Evolutionary conservation across 2,113 vertebrate genomes (phyloP).

Genomic region (Notechis scutatus): DNA sequence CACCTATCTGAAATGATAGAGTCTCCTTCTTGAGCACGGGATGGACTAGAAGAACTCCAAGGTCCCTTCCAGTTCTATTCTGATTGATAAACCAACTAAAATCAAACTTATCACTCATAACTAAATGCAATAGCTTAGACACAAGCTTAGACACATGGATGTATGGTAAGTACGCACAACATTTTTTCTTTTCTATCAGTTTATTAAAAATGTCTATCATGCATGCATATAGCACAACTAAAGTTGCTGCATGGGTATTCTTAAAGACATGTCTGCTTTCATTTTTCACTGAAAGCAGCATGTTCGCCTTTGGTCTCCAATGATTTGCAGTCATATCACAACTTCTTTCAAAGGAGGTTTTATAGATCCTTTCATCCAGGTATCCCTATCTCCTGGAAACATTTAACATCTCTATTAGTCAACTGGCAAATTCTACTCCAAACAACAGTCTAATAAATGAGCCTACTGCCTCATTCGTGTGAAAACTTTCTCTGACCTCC

Average conservation of each 20-base stretch:
- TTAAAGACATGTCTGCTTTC: neutral
- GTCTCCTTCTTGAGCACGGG: no score
- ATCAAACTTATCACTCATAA: neutral
- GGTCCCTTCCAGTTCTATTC: no score
- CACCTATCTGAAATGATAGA: no score
- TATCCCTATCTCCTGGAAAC: neutral
- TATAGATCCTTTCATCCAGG: neutral
- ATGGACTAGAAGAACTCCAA: no score
- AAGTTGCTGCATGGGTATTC: neutral
- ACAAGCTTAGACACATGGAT: neutral
- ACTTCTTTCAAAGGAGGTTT: neutral
- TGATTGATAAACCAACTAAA: neutral
- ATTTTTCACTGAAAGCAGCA: neutral
- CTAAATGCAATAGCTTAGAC: no score
- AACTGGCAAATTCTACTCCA: neutral
- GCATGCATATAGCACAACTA: neutral
- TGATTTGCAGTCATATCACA: neutral
- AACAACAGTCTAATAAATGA: neutral
- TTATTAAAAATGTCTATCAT: neutral
- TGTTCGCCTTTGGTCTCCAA: neutral
- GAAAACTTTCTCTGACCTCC: neutral
- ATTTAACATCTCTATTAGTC: neutral
- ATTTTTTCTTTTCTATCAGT: neutral
- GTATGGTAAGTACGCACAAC: no score
- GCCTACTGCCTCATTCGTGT: neutral